Percentiles rank a stretch among this genome's conserved stretches.
Conservation (phyloP, 2,888 invertebrate genomes). For the Campoplex nolae region DNA sequence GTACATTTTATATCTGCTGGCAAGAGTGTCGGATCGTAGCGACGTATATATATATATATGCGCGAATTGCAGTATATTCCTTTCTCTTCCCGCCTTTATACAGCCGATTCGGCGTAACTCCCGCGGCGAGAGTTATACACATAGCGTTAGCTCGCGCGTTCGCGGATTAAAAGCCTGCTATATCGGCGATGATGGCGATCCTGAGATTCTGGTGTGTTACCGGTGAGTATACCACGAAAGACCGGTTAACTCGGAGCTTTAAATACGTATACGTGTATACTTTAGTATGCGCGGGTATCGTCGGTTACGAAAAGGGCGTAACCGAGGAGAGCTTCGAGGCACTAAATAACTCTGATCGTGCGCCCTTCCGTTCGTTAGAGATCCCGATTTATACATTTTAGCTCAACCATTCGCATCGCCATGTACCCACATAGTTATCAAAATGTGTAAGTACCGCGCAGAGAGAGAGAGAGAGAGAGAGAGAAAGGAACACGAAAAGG, state of each 20-base stretch:
- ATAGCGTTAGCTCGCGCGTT: constrained; percentile 32
- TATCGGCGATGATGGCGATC: constrained; percentile 53
- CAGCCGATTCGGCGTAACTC: constrained; percentile 68
- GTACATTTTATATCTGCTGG: constrained; percentile 52
- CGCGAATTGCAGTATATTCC: constrained; percentile 62
- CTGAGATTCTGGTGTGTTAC: constrained; percentile 50
- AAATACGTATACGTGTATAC: constrained; percentile 23
- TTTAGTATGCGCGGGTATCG: constrained; percentile 1
- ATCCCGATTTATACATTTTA: constrained; percentile 20
- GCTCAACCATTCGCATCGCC: not conserved
- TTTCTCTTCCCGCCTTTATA: constrained; percentile 63
- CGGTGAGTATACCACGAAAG: constrained; percentile 35
- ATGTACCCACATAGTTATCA: constrained; percentile 8
- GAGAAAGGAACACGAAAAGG: constrained; percentile 15
- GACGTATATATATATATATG: constrained; percentile 1
- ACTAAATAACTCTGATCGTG: not conserved
- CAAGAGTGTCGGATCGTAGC: constrained; percentile 51
- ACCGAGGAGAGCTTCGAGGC: not conserved
- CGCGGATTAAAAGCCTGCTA: constrained; percentile 63
- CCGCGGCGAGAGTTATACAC: constrained; percentile 66
- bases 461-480: not conserved
- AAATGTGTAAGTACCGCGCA: not conserved
- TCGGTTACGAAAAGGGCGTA: constrained; percentile 27
- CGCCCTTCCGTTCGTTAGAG: constrained; percentile 6
- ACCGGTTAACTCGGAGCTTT: constrained; percentile 57